Evolutionary conservation across 1,140 invertebrate species (phyloP).

Genomic region (Andrena cerasifolii): DNA sequence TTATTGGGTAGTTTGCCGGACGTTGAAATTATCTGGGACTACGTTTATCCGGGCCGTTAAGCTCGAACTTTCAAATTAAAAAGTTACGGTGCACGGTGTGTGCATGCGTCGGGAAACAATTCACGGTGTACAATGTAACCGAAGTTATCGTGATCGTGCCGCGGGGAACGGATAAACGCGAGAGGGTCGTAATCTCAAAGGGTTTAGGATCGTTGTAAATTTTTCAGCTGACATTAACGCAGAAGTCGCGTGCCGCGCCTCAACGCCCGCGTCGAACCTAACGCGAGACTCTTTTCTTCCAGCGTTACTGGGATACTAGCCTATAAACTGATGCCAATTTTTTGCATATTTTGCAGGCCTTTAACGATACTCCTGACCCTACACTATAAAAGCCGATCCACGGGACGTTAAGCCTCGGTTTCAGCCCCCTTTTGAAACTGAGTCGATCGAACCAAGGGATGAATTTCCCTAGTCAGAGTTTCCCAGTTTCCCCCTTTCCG

Average conservation of each 20-base stretch:
- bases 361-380: not conserved
- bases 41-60: not conserved
- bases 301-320: not conserved
- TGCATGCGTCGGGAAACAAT: constrained; percentile 37
- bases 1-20: not conserved
- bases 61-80: constrained; percentile 39
- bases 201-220: constrained; percentile 51
- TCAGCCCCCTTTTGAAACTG: not conserved
- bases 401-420: not conserved
- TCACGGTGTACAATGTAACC: constrained; percentile 32
- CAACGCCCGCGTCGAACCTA: constrained; percentile 36
- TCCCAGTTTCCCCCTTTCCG: not conserved
- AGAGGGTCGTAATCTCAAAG: constrained; percentile 42
- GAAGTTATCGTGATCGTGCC: constrained; percentile 38
- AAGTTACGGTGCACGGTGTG: not conserved
- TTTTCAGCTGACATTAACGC: constrained; percentile 49
- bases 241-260: constrained; percentile 41
- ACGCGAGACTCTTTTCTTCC: constrained; percentile 9
- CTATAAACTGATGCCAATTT: constrained; percentile 16
- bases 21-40: constrained; percentile 14
- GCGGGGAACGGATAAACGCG: constrained; percentile 38
- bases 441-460: not conserved
- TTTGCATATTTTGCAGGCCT: not conserved
- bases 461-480: not conserved
- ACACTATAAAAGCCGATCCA: not conserved